These are phyloP conservation scores for Ceryle rudis DNA, from an alignment of 2,797 vertebrate species.

Conservation along the genomic window DNA sequence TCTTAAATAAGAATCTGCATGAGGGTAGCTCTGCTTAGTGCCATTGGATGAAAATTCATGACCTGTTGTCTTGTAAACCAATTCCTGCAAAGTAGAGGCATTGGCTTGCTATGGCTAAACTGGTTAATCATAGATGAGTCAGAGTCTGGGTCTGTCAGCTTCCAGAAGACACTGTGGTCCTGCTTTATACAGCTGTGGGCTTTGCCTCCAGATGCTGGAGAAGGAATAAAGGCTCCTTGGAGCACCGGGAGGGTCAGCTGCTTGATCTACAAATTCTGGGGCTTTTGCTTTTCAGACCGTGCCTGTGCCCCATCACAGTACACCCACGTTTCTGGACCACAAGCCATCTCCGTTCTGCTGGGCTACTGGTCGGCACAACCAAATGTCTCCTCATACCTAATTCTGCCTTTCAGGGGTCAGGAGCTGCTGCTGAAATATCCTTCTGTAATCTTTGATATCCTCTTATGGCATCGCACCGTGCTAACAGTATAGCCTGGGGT, in stretches of 20 bases:
- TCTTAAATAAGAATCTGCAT: not conserved
- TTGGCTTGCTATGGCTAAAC: not conserved
- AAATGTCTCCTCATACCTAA: not conserved
- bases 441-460: not conserved
- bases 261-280: not conserved
- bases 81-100: not conserved
- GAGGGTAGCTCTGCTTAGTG: not conserved
- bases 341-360: not conserved
- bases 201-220: not conserved
- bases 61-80: not conserved
- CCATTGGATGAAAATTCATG: not conserved
- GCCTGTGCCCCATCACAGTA: not conserved
- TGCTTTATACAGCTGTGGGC: fast-evolving
- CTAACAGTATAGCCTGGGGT: not conserved
- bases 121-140: not conserved
- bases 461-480: not conserved
- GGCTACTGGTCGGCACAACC: not conserved
- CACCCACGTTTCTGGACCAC: not conserved
- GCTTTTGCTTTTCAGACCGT: not conserved
- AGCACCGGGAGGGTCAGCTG: not conserved
- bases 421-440: not conserved
- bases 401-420: not conserved
- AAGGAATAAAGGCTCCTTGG: not conserved
- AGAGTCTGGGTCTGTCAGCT: not conserved
- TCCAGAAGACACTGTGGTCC: not conserved